phyloP scores from a whole-genome alignment of 2,888 invertebrate genomes.

The Ceriagrion tenellum region DNA sequence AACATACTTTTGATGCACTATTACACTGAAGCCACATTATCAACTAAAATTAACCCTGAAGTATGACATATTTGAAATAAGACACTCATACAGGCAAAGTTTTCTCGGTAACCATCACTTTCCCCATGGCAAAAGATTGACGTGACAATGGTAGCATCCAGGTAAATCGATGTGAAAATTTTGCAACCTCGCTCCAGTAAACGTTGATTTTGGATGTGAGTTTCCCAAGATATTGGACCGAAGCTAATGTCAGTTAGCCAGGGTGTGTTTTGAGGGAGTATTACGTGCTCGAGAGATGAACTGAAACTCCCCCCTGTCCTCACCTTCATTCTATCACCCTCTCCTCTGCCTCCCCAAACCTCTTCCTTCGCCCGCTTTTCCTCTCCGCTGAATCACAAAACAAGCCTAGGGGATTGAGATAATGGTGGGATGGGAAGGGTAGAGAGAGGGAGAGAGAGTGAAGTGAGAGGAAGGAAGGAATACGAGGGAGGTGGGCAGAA shows the following conservation, averaged over 20 bases:
- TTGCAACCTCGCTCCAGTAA: too few species aligned
- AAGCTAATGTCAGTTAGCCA: not conserved
- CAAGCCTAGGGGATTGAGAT: constrained; percentile 33
- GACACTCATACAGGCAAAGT: too few species aligned
- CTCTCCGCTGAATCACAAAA: constrained; percentile 28
- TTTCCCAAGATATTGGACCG: too few species aligned
- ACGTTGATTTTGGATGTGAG: too few species aligned
- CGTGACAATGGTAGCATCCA: too few species aligned
- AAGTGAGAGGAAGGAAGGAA: not conserved
- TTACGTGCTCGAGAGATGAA: not conserved
- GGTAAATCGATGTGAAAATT: too few species aligned
- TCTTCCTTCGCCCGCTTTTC: not conserved
- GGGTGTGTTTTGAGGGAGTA: not conserved
- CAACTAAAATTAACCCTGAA: too few species aligned
- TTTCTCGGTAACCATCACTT: too few species aligned
- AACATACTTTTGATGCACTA: too few species aligned
- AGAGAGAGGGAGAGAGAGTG: not conserved
- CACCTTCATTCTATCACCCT: not conserved
- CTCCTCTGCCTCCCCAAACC: not conserved
- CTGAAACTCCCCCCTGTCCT: not conserved
- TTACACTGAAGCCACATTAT: too few species aligned
- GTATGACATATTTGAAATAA: too few species aligned
- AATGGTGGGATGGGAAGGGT: not conserved
- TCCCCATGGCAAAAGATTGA: too few species aligned
- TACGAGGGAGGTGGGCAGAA: not conserved